Evolutionary conservation across 2,113 vertebrate genomes (phyloP).

Genomic region (Bungarus multicinctus): DNA sequence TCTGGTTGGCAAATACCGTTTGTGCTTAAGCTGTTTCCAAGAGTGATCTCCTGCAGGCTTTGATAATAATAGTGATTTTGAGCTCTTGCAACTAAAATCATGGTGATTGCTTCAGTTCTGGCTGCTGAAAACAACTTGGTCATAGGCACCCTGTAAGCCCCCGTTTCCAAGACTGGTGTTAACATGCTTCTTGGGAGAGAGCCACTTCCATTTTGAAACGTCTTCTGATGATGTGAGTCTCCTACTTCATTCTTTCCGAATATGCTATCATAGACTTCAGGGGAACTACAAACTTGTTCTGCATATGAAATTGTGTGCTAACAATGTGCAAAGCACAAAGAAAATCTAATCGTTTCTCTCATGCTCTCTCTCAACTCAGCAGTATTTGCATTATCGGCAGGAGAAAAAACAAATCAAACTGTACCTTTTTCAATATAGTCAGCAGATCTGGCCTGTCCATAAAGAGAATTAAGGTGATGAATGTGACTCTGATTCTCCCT

Average conservation of each 20-base stretch:
- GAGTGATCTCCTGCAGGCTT: background rate
- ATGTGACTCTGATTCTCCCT: background rate
- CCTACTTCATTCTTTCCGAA: background rate
- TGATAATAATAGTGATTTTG: background rate
- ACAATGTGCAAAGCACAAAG: background rate
- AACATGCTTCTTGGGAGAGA: background rate
- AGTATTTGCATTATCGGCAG: background rate
- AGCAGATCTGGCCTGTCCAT: background rate
- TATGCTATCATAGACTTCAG: background rate
- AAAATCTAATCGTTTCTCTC: background rate
- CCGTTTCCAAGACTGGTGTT: too few species aligned
- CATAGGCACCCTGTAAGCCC: background rate
- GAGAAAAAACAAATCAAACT: background rate
- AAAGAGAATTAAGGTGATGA: conserved; percentile 12
- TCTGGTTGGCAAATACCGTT: background rate
- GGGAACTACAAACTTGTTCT: background rate
- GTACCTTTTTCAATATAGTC: background rate
- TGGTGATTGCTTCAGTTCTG: background rate
- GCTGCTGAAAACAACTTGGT: background rate
- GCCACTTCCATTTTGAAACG: background rate
- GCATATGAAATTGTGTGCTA: background rate
- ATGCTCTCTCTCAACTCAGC: background rate
- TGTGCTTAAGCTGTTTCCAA: background rate
- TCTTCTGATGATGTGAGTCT: background rate
- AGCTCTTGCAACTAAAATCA: background rate